Percentiles rank a stretch among this genome's conserved stretches.
These are phyloP conservation scores for Larimichthys polyactis DNA, from an alignment of 2,113 vertebrate species.

Conservation along the genomic window DNA sequence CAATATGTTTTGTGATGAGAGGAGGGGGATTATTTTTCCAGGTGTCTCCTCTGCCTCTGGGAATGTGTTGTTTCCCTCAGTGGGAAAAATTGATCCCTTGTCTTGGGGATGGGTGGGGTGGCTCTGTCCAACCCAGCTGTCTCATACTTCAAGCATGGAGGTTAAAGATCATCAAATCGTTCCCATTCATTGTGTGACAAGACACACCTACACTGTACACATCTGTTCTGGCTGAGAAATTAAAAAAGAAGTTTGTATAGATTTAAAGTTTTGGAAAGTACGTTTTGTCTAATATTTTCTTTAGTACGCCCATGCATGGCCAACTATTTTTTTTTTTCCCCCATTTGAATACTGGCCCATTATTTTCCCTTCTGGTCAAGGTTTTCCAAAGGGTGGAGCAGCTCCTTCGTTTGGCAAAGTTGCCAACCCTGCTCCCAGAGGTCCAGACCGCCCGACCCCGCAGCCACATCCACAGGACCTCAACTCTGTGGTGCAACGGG, in stretches of 20 bases:
- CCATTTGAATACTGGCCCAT: slow-evolving; percentile 4
- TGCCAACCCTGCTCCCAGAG: slow-evolving; percentile 70
- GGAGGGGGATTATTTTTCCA: slow-evolving; percentile 77
- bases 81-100: slow-evolving; percentile 55
- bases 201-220: neutral
- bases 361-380: slow-evolving; percentile 58
- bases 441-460: slow-evolving; percentile 69
- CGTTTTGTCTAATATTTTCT: slow-evolving; percentile 1
- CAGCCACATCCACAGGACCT: slow-evolving; percentile 86
- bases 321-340: neutral
- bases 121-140: slow-evolving; percentile 63
- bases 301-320: too few species aligned
- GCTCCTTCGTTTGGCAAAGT: slow-evolving; percentile 85
- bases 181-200: slow-evolving; percentile 16
- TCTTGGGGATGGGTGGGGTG: slow-evolving; percentile 52
- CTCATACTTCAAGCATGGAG: slow-evolving; percentile 51
- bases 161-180: slow-evolving; percentile 37
- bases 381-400: slow-evolving; percentile 74
- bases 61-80: slow-evolving; percentile 61
- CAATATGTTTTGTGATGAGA: slow-evolving; percentile 39
- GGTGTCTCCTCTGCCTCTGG: slow-evolving; percentile 76
- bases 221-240: neutral
- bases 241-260: neutral
- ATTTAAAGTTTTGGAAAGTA: neutral
- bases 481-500: slow-evolving; percentile 92